Base-by-base conservation (phyloP, 2,797 vertebrate genomes). In the Botia almorhae region DNA sequence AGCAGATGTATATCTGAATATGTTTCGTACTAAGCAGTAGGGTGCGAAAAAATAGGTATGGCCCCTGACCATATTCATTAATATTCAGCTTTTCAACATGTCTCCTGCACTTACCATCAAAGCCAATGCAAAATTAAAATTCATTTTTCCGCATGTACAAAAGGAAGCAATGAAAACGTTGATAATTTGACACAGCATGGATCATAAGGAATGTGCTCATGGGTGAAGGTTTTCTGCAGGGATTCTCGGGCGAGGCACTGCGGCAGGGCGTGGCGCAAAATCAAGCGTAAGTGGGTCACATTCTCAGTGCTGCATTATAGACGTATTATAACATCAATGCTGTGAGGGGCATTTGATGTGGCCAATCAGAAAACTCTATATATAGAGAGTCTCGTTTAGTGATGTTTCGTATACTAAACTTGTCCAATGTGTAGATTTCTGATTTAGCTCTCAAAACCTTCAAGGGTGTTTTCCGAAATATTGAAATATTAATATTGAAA, bases 61-160 rank as follows among this genome's bases (percentile, higher is more conserved):
- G 58, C 26, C 13, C 51, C 2, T 36, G 19, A 43, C 14, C 14
- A 16, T 29, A 50, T 33, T 36, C 78, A 92, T 93, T 90, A 92
- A 92, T 92, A 92, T 89, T 93, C 91, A 70, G 91, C 81, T 80
- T 90, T 78, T 88, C 83, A 88, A 87, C 85, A 75, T 91, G 90
- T 92, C 90, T n/a, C n/a, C n/a, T n/a, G n/a, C n/a, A 56, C 78
- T 91, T 79, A 88, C 69, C 87, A 46, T 92, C 91, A 63, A 29
- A 51, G 36, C 11, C 60, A 77, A 55, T 23, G 11, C 46, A 39
- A 60, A n/a, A 43, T 48, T 36, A 23, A 60, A 39, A 65, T 65
- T 48, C 58, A 72, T 76, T 65, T 46, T 51, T 7, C 23, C 12
- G 46, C 7, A 21, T 12, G 2, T 17, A 55, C 48, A 14, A 55